Conservation (phyloP, 2,888 invertebrate genomes). For the Pecten maximus region DNA sequence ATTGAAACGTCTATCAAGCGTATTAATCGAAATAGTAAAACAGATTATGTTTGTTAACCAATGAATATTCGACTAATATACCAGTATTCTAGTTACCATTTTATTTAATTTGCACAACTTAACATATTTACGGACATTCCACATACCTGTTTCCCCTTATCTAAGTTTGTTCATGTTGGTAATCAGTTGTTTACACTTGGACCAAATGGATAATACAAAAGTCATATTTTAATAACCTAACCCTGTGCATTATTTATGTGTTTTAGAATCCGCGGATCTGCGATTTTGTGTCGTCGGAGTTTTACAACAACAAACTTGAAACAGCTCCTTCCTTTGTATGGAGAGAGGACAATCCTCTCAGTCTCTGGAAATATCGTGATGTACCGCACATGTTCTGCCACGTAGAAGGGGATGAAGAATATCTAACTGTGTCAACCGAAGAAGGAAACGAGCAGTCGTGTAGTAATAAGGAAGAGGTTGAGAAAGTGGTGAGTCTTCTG, state of each 20-base stretch:
- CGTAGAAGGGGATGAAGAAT: slow-evolving; percentile 72
- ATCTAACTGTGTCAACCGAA: slow-evolving; percentile 70
- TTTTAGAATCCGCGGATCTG: slow-evolving; percentile 73
- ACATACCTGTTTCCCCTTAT: no score
- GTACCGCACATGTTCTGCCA: slow-evolving; percentile 71
- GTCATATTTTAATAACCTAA: no score
- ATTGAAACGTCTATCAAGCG: no score
- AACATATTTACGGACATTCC: no score
- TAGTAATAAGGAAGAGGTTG: slow-evolving; percentile 70
- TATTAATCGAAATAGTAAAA: no score
- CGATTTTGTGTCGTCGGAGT: slow-evolving; percentile 71
- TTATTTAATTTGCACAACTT: no score
- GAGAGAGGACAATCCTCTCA: slow-evolving; percentile 45
- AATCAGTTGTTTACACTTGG: no score
- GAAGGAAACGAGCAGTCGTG: slow-evolving; percentile 76
- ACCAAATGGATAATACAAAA: no score
- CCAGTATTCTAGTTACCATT: no score
- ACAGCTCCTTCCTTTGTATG: slow-evolving; percentile 48
- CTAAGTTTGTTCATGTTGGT: no score
- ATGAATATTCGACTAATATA: no score
- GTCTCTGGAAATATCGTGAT: slow-evolving; percentile 48
- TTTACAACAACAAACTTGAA: slow-evolving; percentile 69
- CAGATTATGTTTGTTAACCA: no score
- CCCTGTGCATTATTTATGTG: slow-evolving; percentile 44
- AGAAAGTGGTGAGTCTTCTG: slow-evolving; percentile 66